Conservation (phyloP, 1,140 invertebrate species). For the Procambarus virginalis region DNA sequence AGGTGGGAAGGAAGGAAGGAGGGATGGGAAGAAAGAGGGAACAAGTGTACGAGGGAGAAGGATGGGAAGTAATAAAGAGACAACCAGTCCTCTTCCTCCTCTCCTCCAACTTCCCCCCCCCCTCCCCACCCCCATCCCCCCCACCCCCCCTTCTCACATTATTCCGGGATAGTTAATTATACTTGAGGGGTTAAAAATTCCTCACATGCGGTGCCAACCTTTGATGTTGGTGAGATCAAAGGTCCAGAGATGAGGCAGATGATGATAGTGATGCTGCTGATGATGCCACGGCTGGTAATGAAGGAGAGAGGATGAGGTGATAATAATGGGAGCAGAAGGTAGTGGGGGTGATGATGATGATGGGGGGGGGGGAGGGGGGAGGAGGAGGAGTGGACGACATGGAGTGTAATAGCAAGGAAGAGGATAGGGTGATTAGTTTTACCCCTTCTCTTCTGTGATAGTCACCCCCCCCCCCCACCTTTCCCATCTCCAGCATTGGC, state of each 20-base stretch:
- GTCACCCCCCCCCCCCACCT: no score
- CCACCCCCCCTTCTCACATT: not conserved
- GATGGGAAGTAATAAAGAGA: no score
- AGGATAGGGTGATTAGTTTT: no score
- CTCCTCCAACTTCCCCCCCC: not conserved
- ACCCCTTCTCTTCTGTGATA: no score
- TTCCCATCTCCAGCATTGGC: no score
- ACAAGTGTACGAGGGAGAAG: no score
- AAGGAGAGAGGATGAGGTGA: not conserved
- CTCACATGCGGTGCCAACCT: slow-evolving; percentile 1
- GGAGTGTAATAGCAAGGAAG: not conserved
- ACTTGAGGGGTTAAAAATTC: not conserved
- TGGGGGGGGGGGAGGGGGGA: no score
- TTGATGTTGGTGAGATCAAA: not conserved
- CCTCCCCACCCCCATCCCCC: not conserved
- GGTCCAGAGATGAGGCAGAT: no score
- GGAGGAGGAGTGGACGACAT: not conserved
- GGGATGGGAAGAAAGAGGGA: no score
- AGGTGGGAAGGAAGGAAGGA: no score
- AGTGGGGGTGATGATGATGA: no score
- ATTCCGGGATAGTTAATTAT: slow-evolving; percentile 10
- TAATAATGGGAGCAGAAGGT: not conserved
- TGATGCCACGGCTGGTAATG: not conserved
- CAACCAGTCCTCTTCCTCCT: not conserved
- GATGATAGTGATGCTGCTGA: no score